Evolutionary conservation across 2,797 vertebrate genomes (phyloP).

Genomic region (Pseudochirops cupreus): DNA sequence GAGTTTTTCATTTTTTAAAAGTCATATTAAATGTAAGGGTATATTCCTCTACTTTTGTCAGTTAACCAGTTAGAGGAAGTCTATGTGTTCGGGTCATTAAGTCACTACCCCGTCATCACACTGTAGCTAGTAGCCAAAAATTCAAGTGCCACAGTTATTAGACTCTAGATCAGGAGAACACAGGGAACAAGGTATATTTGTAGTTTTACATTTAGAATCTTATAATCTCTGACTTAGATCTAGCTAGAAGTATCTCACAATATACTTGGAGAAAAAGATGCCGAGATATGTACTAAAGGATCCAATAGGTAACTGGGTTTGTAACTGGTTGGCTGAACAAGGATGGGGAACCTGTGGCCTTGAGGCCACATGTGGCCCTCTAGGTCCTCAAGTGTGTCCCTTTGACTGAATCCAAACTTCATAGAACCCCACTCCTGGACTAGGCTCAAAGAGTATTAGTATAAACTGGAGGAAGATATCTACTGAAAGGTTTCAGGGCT

Average conservation of each 20-base stretch:
- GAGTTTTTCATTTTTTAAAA: background rate
- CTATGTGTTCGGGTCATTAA: background rate
- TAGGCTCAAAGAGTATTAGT: background rate
- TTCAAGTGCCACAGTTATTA: background rate
- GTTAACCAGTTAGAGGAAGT: background rate
- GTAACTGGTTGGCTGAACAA: background rate
- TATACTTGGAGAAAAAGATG: background rate
- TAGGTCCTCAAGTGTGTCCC: too few relatives aligned
- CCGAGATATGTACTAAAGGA: background rate
- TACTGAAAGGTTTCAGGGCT: background rate
- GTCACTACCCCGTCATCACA: background rate
- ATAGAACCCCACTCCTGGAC: background rate
- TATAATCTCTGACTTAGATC: background rate
- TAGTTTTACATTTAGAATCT: background rate
- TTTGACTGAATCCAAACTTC: too few relatives aligned
- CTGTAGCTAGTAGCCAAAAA: background rate
- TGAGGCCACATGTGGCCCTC: too few relatives aligned
- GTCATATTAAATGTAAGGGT: background rate
- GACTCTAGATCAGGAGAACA: background rate
- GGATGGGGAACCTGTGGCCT: too few relatives aligned
- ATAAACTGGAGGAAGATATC: background rate
- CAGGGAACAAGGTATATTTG: background rate
- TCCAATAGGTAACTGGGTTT: background rate
- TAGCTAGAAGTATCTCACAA: background rate
- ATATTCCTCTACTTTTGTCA: background rate